A percentile compares a stretch with the other conserved stretches of the same genome.
Conservation (phyloP, 1,140 invertebrate genomes). For the Temnothorax longispinosus region DNA sequence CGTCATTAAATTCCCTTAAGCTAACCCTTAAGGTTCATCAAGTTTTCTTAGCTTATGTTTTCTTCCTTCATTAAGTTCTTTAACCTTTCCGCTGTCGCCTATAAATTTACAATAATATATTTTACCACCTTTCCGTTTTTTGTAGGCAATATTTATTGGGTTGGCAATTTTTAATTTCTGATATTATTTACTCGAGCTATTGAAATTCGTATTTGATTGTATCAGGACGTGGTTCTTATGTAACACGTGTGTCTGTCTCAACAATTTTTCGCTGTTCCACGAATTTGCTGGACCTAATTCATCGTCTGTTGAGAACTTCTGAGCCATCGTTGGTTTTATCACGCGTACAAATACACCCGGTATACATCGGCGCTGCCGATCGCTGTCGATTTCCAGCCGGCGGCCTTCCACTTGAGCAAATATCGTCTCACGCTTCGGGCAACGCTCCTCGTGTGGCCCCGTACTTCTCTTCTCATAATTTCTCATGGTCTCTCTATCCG, state of each 20-base stretch:
- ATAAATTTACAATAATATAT: conserved; percentile 9
- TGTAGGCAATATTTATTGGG: not conserved
- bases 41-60: not conserved
- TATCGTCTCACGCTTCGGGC: conserved; percentile 67
- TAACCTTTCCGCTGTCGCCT: not conserved
- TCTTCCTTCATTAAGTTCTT: not conserved
- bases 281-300: not conserved
- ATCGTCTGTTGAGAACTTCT: not conserved
- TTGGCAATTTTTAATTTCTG: not conserved
- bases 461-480: conserved; percentile 65
- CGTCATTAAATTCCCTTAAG: not conserved
- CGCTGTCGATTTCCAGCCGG: conserved; percentile 62
- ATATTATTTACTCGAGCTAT: not conserved
- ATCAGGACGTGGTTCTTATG: not conserved
- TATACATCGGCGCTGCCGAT: conserved; percentile 49
- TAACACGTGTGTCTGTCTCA: not conserved
- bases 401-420: conserved; percentile 60
- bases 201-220: not conserved
- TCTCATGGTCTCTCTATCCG: conserved; percentile 71
- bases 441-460: conserved; percentile 60
- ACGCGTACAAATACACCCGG: not conserved
- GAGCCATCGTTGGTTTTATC: not conserved
- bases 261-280: not conserved
- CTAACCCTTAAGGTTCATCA: not conserved
- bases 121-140: not conserved